Evolutionary conservation across 2,113 vertebrate genomes (phyloP), one percentile per base, ranked within the genome.

Genomic region (Zosterops borbonicus): DNA sequence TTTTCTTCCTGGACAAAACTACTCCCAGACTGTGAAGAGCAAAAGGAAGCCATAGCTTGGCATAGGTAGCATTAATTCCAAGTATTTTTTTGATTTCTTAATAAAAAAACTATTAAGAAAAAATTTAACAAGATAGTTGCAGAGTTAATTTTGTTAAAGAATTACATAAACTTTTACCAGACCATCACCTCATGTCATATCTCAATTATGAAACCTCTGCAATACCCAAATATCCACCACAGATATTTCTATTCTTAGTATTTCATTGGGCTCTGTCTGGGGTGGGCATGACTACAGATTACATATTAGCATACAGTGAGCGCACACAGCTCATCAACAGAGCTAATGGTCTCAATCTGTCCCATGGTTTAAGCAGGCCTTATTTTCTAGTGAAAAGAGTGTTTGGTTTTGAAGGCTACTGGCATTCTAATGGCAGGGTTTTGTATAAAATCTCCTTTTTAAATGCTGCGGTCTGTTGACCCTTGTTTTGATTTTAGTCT

Each of bases 401-500:
- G 21, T 7, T 77, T 80, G 23, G 3, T 29, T 92, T 78, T 78
- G 24, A 90, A 80, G 35, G 14, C 28, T 83, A 27, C 22, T 74
- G 33, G 28, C 46, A 52, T 77, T 64, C 21, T 74, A n/a, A 90
- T 59, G 59, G 52, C 47, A 86, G 6, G 20, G 12, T 23, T 67
- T 62, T 80, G 16, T 89, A 41, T 49, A 80, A 89, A 92, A 44
- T 62, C 28, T 83, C 41, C 23, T 27, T 81, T 92, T 90, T 41
- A 86, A 91, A 83, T 86, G 75, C 14, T 1, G 15, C 90, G 8
- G 20, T 63, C 70, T 83, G 17, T 80, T 91, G 88, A 85, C 46
- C n/a, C 62, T 79, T 89, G 35, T 78, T 95, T 95, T 94, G 6
- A 83, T 90, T 92, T 92, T 59, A 44, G 47, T 94, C 60, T 90